A percentile compares a stretch with the other conserved stretches of the same genome.
Conservation (phyloP, 2,113 vertebrate genomes). For the Psophia crepitans region DNA sequence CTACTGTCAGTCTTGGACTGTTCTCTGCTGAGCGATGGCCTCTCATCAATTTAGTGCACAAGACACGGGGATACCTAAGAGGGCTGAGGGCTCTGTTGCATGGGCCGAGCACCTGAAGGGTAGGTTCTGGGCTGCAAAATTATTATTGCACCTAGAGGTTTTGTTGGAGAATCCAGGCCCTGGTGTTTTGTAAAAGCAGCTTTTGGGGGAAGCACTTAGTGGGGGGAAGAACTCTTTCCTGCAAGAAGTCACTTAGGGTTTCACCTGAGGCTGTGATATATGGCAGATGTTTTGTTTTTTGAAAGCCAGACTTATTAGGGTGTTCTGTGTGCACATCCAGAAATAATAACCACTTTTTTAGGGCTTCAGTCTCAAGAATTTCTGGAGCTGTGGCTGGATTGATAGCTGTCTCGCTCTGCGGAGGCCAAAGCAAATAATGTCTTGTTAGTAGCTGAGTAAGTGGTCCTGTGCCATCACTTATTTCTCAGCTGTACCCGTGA, state of each 20-base stretch:
- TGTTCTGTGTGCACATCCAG: neutral
- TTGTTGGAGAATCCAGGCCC: neutral
- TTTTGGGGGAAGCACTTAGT: neutral
- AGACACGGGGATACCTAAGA: neutral
- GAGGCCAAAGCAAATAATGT: constrained; percentile 37
- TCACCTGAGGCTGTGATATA: neutral
- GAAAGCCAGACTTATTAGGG: neutral
- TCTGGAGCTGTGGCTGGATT: neutral
- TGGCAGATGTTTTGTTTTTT: neutral
- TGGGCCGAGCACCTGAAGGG: neutral
- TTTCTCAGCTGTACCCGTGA: constrained; percentile 33
- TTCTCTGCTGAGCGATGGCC: fast-evolving
- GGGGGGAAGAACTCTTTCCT: neutral
- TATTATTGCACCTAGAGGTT: neutral
- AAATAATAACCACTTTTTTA: neutral
- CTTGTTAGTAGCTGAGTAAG: constrained; percentile 50
- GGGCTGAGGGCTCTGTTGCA: neutral
- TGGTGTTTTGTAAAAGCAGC: neutral
- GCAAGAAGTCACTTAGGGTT: neutral
- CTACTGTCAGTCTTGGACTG: neutral
- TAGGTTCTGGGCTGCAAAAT: neutral
- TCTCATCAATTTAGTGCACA: neutral
- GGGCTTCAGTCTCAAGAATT: neutral
- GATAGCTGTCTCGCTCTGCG: neutral
- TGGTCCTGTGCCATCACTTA: constrained; percentile 55